Evolutionary conservation across 2,888 invertebrate species (phyloP).

Genomic region (Bombyx huttoni): DNA sequence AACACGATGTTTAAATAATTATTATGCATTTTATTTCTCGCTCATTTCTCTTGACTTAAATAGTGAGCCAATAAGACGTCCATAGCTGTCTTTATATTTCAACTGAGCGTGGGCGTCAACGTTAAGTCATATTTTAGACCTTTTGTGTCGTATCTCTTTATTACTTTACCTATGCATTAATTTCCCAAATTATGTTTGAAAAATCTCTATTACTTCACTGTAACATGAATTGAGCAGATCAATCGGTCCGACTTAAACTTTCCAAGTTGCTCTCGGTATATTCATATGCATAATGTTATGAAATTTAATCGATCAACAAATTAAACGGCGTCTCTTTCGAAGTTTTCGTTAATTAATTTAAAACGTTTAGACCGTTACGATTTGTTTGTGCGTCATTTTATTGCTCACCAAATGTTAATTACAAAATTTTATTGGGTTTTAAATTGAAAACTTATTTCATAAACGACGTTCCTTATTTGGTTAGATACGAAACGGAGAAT

Average conservation of each 20-base stretch:
- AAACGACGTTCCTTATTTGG: constrained; percentile 17
- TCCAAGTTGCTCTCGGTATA: constrained; percentile 17
- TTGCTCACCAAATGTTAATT: constrained; percentile 21
- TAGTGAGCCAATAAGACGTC: constrained; percentile 9
- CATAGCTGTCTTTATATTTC: constrained; percentile 22
- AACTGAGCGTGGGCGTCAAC: constrained; percentile 30
- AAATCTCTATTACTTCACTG: constrained; percentile 20
- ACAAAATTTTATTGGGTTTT: constrained; percentile 16
- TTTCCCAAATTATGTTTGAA: constrained; percentile 22
- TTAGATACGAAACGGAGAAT: constrained; percentile 11
- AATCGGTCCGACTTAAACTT: constrained; percentile 13
- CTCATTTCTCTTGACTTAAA: constrained; percentile 12
- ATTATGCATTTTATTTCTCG: not conserved
- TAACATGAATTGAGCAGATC: constrained; percentile 19
- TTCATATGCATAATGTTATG: constrained; percentile 22
- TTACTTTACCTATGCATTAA: constrained; percentile 31
- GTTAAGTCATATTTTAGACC: constrained; percentile 32
- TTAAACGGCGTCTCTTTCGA: constrained; percentile 21
- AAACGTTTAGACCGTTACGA: constrained; percentile 23
- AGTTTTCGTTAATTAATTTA: constrained; percentile 21
- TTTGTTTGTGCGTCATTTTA: constrained; percentile 23
- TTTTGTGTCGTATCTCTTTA: constrained; percentile 35
- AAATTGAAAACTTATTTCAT: constrained; percentile 19
- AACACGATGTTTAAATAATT: no score
- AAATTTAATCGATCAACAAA: constrained; percentile 27